phyloP scores from a whole-genome alignment of 1,140 invertebrate genomes.

The Atopsyche davidsoni region DNA sequence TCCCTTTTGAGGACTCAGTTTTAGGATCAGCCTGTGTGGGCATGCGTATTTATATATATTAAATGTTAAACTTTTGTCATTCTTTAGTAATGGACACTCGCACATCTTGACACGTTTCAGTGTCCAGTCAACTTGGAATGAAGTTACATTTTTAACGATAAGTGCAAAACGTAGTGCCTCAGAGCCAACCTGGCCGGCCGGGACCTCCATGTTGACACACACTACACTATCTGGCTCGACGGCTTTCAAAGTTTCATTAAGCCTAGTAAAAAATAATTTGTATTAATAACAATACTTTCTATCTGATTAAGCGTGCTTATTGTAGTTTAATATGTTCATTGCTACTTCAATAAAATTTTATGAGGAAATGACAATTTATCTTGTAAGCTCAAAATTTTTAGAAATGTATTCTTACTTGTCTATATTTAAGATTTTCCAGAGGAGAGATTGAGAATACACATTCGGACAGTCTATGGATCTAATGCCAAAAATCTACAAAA shows the following conservation, averaged over 20 bases:
- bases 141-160: conserved; percentile 37
- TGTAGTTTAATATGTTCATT: no score
- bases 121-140: conserved; percentile 35
- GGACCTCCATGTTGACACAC: conserved; percentile 37
- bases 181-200: conserved; percentile 35
- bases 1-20: conserved; percentile 2
- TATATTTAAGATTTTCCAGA: conserved; percentile 44
- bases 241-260: conserved; percentile 39
- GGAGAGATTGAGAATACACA: conserved; percentile 41
- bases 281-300: background rate
- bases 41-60: conserved; percentile 7
- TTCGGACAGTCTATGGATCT: conserved; percentile 40
- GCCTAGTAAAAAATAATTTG: conserved; percentile 28
- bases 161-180: conserved; percentile 37
- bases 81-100: conserved; percentile 31
- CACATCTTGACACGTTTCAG: conserved; percentile 42
- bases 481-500: conserved; percentile 41
- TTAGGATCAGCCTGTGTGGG: conserved; percentile 8
- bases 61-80: conserved; percentile 9
- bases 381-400: no score
- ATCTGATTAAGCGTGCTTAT: no score
- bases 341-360: no score
- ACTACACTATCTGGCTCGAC: conserved; percentile 38
- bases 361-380: no score
- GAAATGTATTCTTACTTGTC: conserved; percentile 36